phyloP scores from a whole-genome alignment of 53 echinoderm and acorn worm species.

The Crossaster papposus region DNA sequence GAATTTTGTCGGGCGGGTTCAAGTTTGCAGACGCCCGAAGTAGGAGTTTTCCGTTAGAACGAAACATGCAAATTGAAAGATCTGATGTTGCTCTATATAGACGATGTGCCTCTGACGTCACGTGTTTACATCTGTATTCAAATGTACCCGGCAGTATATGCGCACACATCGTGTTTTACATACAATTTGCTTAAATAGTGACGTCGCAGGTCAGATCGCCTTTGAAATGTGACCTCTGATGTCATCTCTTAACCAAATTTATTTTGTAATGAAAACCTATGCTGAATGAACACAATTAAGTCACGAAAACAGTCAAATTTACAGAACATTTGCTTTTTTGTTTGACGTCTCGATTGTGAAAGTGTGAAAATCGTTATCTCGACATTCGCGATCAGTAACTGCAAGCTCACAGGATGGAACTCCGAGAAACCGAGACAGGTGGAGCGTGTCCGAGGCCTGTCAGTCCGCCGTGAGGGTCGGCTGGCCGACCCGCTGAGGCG shows the following conservation, averaged over 20 bases:
- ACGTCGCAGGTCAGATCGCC: too few species aligned
- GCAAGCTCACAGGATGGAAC: not conserved
- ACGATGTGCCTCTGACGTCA: too few species aligned
- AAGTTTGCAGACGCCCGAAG: too few species aligned
- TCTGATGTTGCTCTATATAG: too few species aligned
- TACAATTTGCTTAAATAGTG: too few species aligned
- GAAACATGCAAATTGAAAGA: too few species aligned
- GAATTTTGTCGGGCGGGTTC: too few species aligned
- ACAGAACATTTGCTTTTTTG: not conserved
- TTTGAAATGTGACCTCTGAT: too few species aligned
- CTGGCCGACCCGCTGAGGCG: conserved; percentile 37
- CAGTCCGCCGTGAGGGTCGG: conserved; percentile 22
- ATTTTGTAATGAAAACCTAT: not conserved
- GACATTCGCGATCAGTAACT: not conserved
- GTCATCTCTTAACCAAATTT: not conserved
- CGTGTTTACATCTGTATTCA: too few species aligned
- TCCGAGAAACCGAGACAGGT: conserved; percentile 3
- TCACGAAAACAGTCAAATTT: not conserved
- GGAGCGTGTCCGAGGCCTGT: conserved; percentile 20
- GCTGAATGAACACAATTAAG: not conserved
- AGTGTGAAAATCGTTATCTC: not conserved
- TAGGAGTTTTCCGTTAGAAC: too few species aligned
- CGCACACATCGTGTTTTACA: too few species aligned
- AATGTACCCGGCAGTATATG: too few species aligned
- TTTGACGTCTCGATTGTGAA: not conserved